These are phyloP conservation scores for Gisinianus flammeolus DNA, from an alignment of 2,888 invertebrate genomes.

Conservation along the genomic window DNA sequence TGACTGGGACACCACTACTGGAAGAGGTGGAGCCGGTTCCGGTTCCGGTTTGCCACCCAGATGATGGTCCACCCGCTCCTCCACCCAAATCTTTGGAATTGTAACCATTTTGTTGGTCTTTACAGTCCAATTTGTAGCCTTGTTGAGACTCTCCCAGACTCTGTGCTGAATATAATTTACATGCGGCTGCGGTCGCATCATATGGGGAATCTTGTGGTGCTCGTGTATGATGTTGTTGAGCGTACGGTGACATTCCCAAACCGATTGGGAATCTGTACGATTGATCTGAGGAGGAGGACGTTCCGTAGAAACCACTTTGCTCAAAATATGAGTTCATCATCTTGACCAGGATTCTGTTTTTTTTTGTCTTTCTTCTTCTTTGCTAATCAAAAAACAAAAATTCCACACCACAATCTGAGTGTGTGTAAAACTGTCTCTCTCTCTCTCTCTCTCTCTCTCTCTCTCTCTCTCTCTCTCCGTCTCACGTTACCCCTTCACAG, in stretches of 20 bases:
- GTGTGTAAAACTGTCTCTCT: too few relatives aligned
- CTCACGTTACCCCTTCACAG: conserved; percentile 40
- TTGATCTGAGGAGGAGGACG: conserved; percentile 80
- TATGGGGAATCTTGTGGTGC: conserved; percentile 90
- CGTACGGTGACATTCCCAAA: conserved; percentile 83
- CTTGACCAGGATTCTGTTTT: conserved; percentile 42
- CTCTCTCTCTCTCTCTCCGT: not conserved
- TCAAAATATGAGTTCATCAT: conserved; percentile 94
- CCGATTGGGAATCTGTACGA: conserved; percentile 86
- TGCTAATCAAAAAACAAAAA: too few relatives aligned
- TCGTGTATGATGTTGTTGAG: conserved; percentile 75
- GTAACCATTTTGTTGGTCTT: conserved; percentile 68
- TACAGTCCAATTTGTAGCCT: conserved; percentile 77
- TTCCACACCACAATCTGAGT: too few relatives aligned
- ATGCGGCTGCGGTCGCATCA: conserved; percentile 82
- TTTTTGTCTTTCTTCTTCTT: too few relatives aligned
- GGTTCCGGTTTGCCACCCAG: conserved; percentile 69
- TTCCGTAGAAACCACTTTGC: conserved; percentile 93
- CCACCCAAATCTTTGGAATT: conserved; percentile 70
- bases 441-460: not conserved
- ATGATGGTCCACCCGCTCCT: conserved; percentile 60
- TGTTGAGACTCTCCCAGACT: conserved; percentile 66
- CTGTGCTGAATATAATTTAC: conserved; percentile 78
- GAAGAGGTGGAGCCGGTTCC: conserved; percentile 64
- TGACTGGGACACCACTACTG: conserved; percentile 67